Evolutionary conservation across 1,140 invertebrate species (phyloP).

Genomic region (Drosophila micromelanica): DNA sequence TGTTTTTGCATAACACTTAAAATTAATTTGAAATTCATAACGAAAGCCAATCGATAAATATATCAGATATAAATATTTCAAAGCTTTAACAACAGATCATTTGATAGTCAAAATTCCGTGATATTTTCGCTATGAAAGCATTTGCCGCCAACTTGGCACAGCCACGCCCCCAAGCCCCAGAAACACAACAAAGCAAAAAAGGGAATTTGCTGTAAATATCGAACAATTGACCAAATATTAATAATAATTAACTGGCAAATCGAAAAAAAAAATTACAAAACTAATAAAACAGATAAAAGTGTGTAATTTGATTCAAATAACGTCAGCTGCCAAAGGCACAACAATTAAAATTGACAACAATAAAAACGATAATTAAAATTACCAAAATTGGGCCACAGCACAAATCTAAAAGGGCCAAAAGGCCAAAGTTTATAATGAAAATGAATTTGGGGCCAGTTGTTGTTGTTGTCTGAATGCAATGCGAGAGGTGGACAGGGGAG

Average conservation of each 20-base stretch:
- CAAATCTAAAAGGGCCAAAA: background rate
- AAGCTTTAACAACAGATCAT: background rate
- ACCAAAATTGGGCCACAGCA: constrained; percentile 32
- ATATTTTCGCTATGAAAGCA: too few relatives aligned
- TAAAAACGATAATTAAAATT: constrained; percentile 46
- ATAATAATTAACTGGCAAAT: constrained; percentile 12
- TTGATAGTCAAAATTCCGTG: background rate
- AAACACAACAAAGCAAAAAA: background rate
- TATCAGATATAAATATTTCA: background rate
- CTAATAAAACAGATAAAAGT: constrained; percentile 11
- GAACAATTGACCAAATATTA: background rate
- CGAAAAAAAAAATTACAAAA: background rate
- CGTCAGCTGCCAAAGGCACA: constrained; percentile 6
- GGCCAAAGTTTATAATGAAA: constrained; percentile 51
- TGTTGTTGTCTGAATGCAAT: constrained; percentile 29
- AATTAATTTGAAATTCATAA: background rate
- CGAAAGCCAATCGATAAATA: background rate
- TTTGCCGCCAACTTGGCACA: too few relatives aligned
- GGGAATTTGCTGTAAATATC: background rate
- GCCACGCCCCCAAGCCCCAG: too few relatives aligned
- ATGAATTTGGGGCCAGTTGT: constrained; percentile 48
- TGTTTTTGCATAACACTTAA: background rate
- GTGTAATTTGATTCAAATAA: constrained; percentile 6
- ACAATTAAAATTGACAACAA: constrained; percentile 43
- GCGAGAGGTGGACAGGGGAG: background rate